Evolutionary conservation across 30 jellyfish, hydroid and myxozoan genomes (phyloP).

Genomic region (Cassiopea andromeda): DNA sequence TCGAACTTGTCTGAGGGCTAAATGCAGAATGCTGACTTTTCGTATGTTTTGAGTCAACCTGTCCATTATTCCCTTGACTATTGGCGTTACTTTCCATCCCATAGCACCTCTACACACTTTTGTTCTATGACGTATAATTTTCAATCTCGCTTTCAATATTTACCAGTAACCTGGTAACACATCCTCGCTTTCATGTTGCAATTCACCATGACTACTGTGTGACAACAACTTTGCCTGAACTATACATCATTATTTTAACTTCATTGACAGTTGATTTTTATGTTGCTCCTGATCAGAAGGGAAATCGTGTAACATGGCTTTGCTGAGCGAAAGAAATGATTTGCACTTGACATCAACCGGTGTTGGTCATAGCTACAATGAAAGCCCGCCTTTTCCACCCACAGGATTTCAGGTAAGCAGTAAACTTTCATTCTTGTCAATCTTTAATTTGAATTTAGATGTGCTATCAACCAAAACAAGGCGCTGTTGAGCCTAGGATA

Average conservation of each 20-base stretch:
- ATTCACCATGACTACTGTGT: constrained; percentile 27
- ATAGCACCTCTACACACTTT: background rate
- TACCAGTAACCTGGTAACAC: constrained; percentile 1
- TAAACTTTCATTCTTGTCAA: no score
- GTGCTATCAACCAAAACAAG: no score
- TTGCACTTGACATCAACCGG: constrained; percentile 85
- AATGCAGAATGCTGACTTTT: background rate
- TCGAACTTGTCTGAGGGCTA: background rate
- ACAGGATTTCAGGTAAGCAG: constrained; percentile 63
- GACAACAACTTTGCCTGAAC: background rate
- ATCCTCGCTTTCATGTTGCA: constrained; percentile 16
- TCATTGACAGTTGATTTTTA: background rate
- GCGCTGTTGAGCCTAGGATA: no score
- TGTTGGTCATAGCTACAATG: constrained; percentile 66
- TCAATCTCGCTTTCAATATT: constrained; percentile 18
- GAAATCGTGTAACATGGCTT: constrained; percentile 47
- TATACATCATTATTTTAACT: background rate
- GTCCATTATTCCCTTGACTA: background rate
- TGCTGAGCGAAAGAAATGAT: constrained; percentile 71
- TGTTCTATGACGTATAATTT: background rate
- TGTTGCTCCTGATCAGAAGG: background rate
- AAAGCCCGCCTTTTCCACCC: constrained; percentile 74
- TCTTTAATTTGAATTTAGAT: no score
- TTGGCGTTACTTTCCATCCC: background rate
- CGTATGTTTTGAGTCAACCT: background rate